phyloP scores from a whole-genome alignment of 2,113 vertebrate species.

The Cyprinodon variegatus region DNA sequence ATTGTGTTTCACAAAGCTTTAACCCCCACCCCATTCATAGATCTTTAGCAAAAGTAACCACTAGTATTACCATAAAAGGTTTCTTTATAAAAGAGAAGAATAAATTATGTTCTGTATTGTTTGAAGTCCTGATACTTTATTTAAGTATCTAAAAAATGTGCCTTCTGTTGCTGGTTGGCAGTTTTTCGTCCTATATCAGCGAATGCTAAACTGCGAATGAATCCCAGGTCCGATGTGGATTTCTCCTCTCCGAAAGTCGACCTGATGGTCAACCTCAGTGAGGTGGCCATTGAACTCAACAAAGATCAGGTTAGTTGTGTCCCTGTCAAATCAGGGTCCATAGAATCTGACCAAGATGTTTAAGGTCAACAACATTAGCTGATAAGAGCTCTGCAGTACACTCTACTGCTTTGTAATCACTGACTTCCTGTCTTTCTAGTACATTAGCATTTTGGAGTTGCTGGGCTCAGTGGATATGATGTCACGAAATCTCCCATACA shows the following conservation, averaged over 20 bases:
- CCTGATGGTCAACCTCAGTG: slow-evolving; percentile 88
- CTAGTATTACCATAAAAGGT: background rate
- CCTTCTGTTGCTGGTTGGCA: slow-evolving; percentile 55
- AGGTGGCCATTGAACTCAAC: slow-evolving; percentile 92
- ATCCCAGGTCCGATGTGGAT: slow-evolving; percentile 93
- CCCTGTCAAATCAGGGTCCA: background rate
- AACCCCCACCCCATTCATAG: slow-evolving; percentile 6
- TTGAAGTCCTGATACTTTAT: background rate
- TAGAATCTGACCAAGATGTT: background rate
- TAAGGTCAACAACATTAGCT: background rate
- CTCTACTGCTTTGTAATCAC: slow-evolving; percentile 14
- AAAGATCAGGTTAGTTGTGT: slow-evolving; percentile 88
- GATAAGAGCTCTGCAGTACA: slow-evolving; percentile 7
- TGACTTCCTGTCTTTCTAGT: slow-evolving; percentile 78
- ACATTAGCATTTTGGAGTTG: slow-evolving; percentile 96
- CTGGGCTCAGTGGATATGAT: slow-evolving; percentile 96
- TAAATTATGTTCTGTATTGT: background rate
- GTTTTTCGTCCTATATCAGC: slow-evolving; percentile 96
- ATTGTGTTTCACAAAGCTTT: slow-evolving; percentile 8
- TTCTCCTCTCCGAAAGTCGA: slow-evolving; percentile 94
- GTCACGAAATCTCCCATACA: slow-evolving; percentile 94
- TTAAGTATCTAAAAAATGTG: background rate
- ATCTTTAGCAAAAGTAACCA: slow-evolving; percentile 7
- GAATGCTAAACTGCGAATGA: slow-evolving; percentile 94
- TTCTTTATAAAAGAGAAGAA: background rate